Percentiles rank a stretch among this genome's conserved stretches.
phyloP scores from a whole-genome alignment of 2,797 vertebrate genomes.

The Halcyon chelicuti region DNA sequence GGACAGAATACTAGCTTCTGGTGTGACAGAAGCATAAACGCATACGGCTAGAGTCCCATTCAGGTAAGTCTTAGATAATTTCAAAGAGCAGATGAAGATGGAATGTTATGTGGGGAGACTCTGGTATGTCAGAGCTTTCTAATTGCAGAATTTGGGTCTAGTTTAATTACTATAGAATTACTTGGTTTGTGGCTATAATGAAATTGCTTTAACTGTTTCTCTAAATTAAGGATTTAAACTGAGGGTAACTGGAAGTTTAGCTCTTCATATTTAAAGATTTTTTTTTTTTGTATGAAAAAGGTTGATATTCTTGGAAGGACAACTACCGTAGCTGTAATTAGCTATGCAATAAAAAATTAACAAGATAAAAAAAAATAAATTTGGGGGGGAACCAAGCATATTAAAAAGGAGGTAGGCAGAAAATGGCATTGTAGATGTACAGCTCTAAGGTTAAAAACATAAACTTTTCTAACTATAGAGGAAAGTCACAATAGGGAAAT shows the following conservation, averaged over 20 bases:
- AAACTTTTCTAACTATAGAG: background rate
- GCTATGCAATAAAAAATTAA: background rate
- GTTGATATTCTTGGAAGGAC: background rate
- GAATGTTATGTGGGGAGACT: background rate
- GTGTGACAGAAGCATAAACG: background rate
- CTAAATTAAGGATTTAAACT: background rate
- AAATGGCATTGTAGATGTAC: background rate
- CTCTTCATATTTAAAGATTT: background rate
- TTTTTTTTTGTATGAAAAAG: background rate
- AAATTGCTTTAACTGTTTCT: background rate
- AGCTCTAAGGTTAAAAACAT: background rate
- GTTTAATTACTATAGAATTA: background rate
- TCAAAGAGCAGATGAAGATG: background rate
- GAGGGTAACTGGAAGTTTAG: background rate
- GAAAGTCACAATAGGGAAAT: background rate
- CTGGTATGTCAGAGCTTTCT: background rate
- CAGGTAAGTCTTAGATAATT: background rate
- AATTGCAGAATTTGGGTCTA: background rate
- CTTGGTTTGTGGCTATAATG: background rate
- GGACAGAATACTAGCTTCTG: background rate
- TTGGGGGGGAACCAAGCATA: accelerated
- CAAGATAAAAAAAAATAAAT: background rate
- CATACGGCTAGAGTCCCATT: background rate
- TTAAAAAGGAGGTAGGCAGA: background rate
- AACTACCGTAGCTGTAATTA: background rate